These are phyloP conservation scores for Yponomeuta plumbellus DNA, from an alignment of 2,888 invertebrate genomes.

Conservation along the genomic window DNA sequence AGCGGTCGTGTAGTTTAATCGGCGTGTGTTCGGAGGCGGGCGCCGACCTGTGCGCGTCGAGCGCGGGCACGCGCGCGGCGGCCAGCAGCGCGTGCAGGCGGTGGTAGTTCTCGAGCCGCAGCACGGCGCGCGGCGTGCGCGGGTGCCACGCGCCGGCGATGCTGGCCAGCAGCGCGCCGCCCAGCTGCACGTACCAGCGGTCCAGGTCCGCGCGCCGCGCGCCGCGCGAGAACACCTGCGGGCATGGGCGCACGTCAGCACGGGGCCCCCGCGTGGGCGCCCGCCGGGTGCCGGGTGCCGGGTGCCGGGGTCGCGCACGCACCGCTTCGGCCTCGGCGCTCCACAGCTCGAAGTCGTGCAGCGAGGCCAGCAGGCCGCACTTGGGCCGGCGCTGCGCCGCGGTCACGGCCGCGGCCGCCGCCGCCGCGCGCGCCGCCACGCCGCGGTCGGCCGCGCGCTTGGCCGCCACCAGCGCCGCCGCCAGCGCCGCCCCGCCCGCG, in stretches of 20 bases:
- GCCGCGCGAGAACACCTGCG: constrained; percentile 78
- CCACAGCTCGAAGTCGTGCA: constrained; percentile 84
- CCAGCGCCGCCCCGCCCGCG: constrained; percentile 44
- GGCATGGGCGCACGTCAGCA: too few relatives aligned
- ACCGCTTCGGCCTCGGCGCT: constrained; percentile 91
- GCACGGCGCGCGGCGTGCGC: constrained; percentile 94
- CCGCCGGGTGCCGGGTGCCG: too few relatives aligned
- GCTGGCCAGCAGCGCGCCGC: constrained; percentile 42
- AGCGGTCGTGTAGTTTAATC: too few relatives aligned
- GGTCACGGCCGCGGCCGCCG: constrained; percentile 81
- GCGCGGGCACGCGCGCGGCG: constrained; percentile 88
- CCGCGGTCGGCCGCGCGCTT: constrained; percentile 88
- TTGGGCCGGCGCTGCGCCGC: constrained; percentile 91
- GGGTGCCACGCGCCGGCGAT: constrained; percentile 67
- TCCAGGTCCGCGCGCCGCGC: constrained; percentile 93
- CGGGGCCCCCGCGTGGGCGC: too few relatives aligned
- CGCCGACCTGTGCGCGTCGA: neutral
- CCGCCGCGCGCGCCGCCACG: constrained; percentile 88
- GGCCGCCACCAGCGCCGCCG: constrained; percentile 39
- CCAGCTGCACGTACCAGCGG: constrained; percentile 90
- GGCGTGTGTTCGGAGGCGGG: neutral
- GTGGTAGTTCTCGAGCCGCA: constrained; percentile 98
- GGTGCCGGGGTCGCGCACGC: neutral
- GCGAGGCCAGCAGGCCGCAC: constrained; percentile 82
- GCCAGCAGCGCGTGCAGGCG: constrained; percentile 91